Conservation (phyloP, 2,797 vertebrate genomes). For the Myotis daubentonii region DNA sequence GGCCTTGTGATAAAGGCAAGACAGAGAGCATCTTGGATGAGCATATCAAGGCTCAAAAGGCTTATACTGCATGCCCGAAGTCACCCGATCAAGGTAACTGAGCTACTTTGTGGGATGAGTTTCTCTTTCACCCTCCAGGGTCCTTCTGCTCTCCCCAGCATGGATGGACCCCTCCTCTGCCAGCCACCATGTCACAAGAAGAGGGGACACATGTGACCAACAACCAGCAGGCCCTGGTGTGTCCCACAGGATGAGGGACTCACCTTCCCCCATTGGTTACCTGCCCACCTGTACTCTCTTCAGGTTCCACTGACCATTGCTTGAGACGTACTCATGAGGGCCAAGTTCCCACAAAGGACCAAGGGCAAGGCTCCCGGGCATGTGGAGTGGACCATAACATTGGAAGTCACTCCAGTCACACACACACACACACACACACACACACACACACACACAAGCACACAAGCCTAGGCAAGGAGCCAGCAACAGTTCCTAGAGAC, state of each 20-base stretch:
- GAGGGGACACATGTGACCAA: no score
- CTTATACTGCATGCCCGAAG: not conserved
- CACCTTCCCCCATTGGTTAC: no score
- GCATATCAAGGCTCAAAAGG: not conserved
- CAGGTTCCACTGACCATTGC: not conserved
- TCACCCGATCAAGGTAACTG: accelerated
- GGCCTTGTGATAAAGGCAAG: not conserved
- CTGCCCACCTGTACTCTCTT: not conserved
- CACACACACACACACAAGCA: no score
- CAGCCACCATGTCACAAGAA: not conserved
- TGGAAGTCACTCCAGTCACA: not conserved
- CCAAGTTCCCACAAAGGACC: not conserved
- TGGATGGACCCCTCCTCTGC: accelerated
- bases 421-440: no score
- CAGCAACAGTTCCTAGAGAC: not conserved
- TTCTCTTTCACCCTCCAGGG: not conserved
- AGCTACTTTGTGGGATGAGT: not conserved
- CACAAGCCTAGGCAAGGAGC: not conserved
- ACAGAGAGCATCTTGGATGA: accelerated
- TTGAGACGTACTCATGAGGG: not conserved
- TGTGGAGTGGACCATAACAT: not conserved
- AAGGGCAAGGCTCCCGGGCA: not conserved
- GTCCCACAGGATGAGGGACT: not conserved
- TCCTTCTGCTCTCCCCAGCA: not conserved
- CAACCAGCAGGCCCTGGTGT: not conserved